Conservation (phyloP, 2,888 invertebrate genomes). For the Autographa pulchrina region DNA sequence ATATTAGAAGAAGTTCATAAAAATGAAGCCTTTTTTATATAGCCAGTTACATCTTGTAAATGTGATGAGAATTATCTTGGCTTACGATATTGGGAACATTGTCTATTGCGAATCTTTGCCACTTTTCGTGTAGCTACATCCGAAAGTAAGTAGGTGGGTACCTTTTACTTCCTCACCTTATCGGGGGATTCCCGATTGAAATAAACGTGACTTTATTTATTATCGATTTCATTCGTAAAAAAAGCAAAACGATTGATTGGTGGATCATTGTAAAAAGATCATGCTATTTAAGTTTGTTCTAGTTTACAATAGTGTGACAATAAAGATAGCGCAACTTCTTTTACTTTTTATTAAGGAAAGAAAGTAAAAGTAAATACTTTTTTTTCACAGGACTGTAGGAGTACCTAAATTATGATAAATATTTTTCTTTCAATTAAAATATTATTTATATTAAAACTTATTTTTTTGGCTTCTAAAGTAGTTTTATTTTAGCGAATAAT, state of each 20-base stretch:
- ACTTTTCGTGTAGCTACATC: background rate
- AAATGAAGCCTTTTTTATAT: too few relatives aligned
- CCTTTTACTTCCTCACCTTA: constrained; percentile 19
- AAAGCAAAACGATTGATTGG: background rate
- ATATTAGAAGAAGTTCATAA: too few relatives aligned
- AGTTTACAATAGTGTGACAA: background rate
- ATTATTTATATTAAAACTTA: too few relatives aligned
- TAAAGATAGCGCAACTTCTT: background rate
- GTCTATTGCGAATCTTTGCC: background rate
- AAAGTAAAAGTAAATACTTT: background rate
- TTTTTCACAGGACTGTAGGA: too few relatives aligned
- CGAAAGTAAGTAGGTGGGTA: background rate
- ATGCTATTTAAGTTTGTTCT: constrained; percentile 2
- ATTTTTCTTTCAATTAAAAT: too few relatives aligned
- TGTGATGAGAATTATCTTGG: background rate
- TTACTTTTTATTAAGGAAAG: constrained; percentile 3
- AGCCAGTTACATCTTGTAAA: too few relatives aligned
- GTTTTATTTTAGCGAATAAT: too few relatives aligned
- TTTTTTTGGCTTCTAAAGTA: too few relatives aligned
- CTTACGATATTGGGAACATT: background rate
- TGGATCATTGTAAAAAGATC: constrained; percentile 12
- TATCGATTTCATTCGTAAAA: constrained; percentile 24
- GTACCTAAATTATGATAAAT: too few relatives aligned
- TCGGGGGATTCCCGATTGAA: constrained; percentile 20
- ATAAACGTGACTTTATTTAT: constrained; percentile 11